Conservation (phyloP, 2,888 invertebrate genomes). For the Lypha dubia region DNA sequence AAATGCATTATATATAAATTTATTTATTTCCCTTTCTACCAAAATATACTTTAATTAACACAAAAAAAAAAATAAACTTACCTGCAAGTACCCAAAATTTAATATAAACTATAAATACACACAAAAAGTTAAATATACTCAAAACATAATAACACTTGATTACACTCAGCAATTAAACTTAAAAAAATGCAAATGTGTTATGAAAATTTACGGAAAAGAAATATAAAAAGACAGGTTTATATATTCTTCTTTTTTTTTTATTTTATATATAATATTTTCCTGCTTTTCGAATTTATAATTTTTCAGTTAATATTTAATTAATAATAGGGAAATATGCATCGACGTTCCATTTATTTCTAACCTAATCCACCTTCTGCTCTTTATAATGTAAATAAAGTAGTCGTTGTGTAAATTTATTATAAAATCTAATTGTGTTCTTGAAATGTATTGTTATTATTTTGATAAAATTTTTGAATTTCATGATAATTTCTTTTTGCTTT, state of each 20-base stretch:
- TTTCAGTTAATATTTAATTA: constrained; percentile 32
- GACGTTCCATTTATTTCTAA: constrained; percentile 44
- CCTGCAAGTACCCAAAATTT: background rate
- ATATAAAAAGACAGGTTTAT: no score
- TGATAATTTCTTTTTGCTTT: constrained; percentile 42
- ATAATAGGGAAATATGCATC: constrained; percentile 38
- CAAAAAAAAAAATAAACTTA: background rate
- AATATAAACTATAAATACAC: background rate
- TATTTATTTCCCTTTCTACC: background rate
- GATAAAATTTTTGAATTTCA: constrained; percentile 1
- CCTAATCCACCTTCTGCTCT: background rate
- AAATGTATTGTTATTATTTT: constrained; percentile 15
- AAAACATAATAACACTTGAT: constrained; percentile 31
- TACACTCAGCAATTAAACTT: constrained; percentile 44
- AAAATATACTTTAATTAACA: background rate
- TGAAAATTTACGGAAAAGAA: background rate
- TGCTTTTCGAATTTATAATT: constrained; percentile 57
- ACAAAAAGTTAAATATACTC: constrained; percentile 21
- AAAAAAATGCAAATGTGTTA: constrained; percentile 55
- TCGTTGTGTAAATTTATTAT: constrained; percentile 41
- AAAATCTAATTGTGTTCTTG: background rate
- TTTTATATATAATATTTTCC: constrained; percentile 8
- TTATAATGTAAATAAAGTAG: constrained; percentile 61
- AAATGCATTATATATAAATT: no score
- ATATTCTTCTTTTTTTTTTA: no score